Conservation (phyloP, 1,140 invertebrate species). For the Drosophila albomicans region DNA sequence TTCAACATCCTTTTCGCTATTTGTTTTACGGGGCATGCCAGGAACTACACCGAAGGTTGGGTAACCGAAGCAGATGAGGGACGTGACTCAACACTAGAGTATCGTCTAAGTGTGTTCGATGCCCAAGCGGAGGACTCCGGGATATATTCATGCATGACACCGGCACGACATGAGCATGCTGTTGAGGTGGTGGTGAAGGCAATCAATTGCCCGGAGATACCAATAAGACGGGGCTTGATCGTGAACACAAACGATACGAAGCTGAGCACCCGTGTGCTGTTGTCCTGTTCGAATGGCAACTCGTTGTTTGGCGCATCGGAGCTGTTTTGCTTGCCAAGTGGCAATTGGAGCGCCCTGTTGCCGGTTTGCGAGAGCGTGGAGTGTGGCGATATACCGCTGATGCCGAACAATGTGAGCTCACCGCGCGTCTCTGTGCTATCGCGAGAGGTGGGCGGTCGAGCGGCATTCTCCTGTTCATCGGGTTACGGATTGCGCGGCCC, state of each 20-base stretch:
- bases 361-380: slow-evolving; percentile 93
- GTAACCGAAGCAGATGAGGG: slow-evolving; percentile 92
- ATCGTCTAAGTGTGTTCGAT: slow-evolving; percentile 91
- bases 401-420: slow-evolving; percentile 85
- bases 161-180: slow-evolving; percentile 91
- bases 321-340: slow-evolving; percentile 91
- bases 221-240: slow-evolving; percentile 89
- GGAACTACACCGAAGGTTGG: slow-evolving; percentile 93
- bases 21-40: slow-evolving; percentile 43
- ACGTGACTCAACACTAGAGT: slow-evolving; percentile 91
- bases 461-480: slow-evolving; percentile 91
- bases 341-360: slow-evolving; percentile 92
- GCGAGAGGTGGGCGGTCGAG: slow-evolving; percentile 90
- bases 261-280: slow-evolving; percentile 90
- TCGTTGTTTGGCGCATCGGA: slow-evolving; percentile 90
- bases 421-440: slow-evolving; percentile 90
- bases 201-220: slow-evolving; percentile 90
- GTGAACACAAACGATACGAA: slow-evolving; percentile 89
- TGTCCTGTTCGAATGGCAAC: slow-evolving; percentile 93
- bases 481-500: slow-evolving; percentile 92
- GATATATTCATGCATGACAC: slow-evolving; percentile 92
- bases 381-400: slow-evolving; percentile 89
- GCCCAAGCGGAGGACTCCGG: slow-evolving; percentile 93
- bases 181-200: slow-evolving; percentile 93
- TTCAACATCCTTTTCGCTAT: neutral